These are phyloP conservation scores for Hirtodrosophila confusa DNA, from an alignment of 2,888 invertebrate genomes.

Conservation along the genomic window DNA sequence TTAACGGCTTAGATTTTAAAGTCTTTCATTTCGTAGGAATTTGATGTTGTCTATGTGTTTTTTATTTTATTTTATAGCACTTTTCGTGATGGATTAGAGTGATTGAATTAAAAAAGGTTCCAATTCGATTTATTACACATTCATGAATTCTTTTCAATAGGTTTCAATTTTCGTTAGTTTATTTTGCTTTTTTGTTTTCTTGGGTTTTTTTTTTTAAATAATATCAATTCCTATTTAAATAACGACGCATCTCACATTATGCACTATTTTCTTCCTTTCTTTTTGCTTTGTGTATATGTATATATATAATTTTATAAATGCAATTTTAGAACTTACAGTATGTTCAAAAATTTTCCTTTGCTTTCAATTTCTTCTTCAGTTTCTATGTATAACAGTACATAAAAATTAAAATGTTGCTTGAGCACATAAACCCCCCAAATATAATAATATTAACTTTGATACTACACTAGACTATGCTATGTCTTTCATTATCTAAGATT, in stretches of 20 bases:
- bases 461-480: slow-evolving; percentile 67
- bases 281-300: slow-evolving; percentile 45
- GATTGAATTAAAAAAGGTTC: slow-evolving; percentile 55
- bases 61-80: slow-evolving; percentile 53
- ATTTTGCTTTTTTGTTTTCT: background rate
- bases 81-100: slow-evolving; percentile 63
- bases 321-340: slow-evolving; percentile 79
- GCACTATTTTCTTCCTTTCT: slow-evolving; percentile 27
- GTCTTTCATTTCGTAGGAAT: slow-evolving; percentile 84
- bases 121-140: slow-evolving; percentile 44
- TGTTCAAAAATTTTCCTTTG: slow-evolving; percentile 71
- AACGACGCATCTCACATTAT: slow-evolving; percentile 57
- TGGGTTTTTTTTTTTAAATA: slow-evolving; percentile 45
- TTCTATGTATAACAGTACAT: slow-evolving; percentile 64
- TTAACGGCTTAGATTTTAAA: slow-evolving; percentile 78
- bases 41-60: slow-evolving; percentile 72
- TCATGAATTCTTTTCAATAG: slow-evolving; percentile 43
- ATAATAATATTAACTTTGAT: slow-evolving; percentile 53
- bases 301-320: slow-evolving; percentile 69
- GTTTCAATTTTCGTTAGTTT: slow-evolving; percentile 40
- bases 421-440: slow-evolving; percentile 45
- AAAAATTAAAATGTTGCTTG: slow-evolving; percentile 73
- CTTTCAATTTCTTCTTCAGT: slow-evolving; percentile 31
- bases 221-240: slow-evolving; percentile 77
- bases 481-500: slow-evolving; percentile 65